Conservation (phyloP, 1,140 invertebrate genomes). For the Dufourea novaeangliae region DNA sequence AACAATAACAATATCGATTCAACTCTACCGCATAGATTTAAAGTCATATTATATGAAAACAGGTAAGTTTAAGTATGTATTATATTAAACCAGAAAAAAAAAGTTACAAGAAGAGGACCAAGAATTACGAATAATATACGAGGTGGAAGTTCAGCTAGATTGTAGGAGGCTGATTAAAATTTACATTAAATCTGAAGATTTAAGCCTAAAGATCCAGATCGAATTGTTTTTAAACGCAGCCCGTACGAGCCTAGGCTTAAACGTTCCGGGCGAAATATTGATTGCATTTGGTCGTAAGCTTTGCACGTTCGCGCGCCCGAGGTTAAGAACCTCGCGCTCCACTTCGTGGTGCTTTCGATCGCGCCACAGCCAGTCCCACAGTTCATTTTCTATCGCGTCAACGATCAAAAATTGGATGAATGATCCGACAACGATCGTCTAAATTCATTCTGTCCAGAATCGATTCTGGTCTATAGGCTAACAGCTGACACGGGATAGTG, state of each 20-base stretch:
- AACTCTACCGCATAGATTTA: too few relatives aligned
- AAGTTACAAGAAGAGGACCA: too few relatives aligned
- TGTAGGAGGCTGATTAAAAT: too few relatives aligned
- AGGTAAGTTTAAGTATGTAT: too few relatives aligned
- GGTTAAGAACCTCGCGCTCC: constrained; percentile 80
- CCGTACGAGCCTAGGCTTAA: constrained; percentile 47
- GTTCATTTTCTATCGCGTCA: constrained; percentile 32
- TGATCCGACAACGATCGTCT: background rate
- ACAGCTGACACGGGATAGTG: too few relatives aligned
- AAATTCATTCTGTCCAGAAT: background rate
- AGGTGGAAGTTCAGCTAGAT: too few relatives aligned
- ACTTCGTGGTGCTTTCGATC: constrained; percentile 69
- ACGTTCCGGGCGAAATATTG: constrained; percentile 70
- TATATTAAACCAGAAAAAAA: too few relatives aligned
- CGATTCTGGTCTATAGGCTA: background rate
- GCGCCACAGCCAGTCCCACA: constrained; percentile 6
- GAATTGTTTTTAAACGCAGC: background rate
- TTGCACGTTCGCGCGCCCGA: constrained; percentile 62
- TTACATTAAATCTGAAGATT: too few relatives aligned
- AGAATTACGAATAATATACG: too few relatives aligned
- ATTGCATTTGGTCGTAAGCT: constrained; percentile 69
- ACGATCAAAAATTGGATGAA: constrained; percentile 15
- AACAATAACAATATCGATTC: too few relatives aligned
- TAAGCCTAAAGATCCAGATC: constrained; percentile 14
- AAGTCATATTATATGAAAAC: too few relatives aligned